Evolutionary conservation across 2,888 invertebrate species (phyloP), one percentile per base, ranked within the genome.

Genomic region (Lissocephala sabroskyi): DNA sequence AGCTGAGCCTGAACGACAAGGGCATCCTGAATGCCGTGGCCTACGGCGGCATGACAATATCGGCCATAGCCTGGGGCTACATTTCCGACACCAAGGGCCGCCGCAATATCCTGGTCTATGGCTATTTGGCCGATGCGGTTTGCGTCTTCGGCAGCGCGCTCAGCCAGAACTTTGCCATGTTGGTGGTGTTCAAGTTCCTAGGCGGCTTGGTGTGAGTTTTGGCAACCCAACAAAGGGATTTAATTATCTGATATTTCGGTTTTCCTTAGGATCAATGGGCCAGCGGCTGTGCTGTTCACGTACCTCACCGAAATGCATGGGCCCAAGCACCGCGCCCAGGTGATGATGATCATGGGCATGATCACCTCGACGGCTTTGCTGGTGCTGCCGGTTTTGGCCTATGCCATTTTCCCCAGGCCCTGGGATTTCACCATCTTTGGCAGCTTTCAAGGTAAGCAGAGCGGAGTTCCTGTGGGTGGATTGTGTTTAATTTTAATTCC

Each of bases 41-140:
- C 3, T 93, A 92, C 83, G 87, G 89, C 76, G 93, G 93, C 90
- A 93, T 93, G 92, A 89, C 91, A 60, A 86, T 88, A 1, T 91
- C 92, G 30, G 91, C 91, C 0, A 87, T 92, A 78, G 56, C 92
- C 2, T 94, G 94, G 94, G 93, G 93, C 0, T 92, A 90, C 75
- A 81, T 93, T 4, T 90, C 92, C 0, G 93, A 93, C 77, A 90
- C 90, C 0, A 86, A 91, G 50, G 93, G 92, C 7, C 86, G 92
- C 51, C 88, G 87, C 59, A 88, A 88, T 71, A 87, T 93, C 45
- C 85, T 94, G 62, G 84, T 91, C 19, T 86, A 87, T 74, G 92
- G 92, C 0, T 90, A 89, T 73, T 78, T 92, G 37, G 76, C 87
- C 7, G 88, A 92, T 36, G 89, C 87, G 0, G 59, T 91, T 29